These are phyloP conservation scores for Lynx canadensis DNA, from an alignment of 2,113 vertebrate genomes.

Conservation along the genomic window DNA sequence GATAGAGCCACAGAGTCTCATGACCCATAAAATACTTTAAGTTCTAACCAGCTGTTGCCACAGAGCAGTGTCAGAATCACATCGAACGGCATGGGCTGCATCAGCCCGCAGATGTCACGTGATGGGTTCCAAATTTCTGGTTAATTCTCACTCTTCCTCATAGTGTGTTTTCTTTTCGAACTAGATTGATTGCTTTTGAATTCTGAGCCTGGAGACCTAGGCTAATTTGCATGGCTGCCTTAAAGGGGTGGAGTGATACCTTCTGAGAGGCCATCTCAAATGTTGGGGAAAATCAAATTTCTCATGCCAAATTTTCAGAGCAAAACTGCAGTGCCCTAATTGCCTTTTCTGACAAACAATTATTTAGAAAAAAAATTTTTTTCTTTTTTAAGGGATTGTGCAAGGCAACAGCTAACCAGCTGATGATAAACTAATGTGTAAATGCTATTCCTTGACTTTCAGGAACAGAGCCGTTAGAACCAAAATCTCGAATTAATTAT, in stretches of 20 bases:
- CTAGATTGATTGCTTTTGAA: slow-evolving; percentile 17
- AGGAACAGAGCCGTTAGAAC: background rate
- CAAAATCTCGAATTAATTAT: background rate
- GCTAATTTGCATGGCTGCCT: background rate
- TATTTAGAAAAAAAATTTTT: background rate
- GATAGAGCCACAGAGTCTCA: slow-evolving; percentile 5
- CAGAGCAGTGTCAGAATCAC: background rate
- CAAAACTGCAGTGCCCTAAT: background rate
- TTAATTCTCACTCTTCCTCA: slow-evolving; percentile 3
- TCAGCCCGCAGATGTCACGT: background rate
- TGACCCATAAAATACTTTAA: slow-evolving; percentile 44
- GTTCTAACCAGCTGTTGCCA: slow-evolving; percentile 17
- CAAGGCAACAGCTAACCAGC: background rate
- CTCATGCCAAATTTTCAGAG: slow-evolving; percentile 20
- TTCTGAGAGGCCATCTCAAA: background rate
- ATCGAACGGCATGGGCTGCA: background rate
- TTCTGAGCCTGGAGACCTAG: background rate
- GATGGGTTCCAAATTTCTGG: background rate
- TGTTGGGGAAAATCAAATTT: background rate
- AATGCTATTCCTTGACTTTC: background rate
- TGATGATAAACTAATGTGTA: background rate
- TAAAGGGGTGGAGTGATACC: background rate
- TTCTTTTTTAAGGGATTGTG: background rate
- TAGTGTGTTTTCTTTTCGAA: slow-evolving; percentile 45
- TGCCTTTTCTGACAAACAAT: background rate